phyloP scores from a whole-genome alignment of 2,113 vertebrate genomes.

The Terrapene triunguis region DNA sequence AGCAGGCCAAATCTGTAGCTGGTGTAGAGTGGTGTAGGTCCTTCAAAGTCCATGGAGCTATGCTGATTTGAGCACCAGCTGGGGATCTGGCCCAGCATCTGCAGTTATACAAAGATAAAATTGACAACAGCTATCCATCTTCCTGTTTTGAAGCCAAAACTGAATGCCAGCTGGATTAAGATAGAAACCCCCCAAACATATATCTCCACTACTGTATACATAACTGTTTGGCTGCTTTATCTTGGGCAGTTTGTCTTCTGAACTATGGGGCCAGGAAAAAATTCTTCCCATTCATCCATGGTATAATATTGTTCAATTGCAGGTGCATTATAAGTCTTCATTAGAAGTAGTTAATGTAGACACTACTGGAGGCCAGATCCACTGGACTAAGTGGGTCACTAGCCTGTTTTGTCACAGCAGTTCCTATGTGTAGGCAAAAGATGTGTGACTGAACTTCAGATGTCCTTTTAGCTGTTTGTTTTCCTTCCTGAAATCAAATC shows the following conservation, averaged over 20 bases:
- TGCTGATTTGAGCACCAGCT: conserved; percentile 22
- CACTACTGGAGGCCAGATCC: neutral
- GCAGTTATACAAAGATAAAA: conserved; percentile 49
- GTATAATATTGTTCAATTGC: neutral
- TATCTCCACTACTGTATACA: conserved; percentile 21
- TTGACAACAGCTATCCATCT: conserved; percentile 45
- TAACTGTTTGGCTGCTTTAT: neutral
- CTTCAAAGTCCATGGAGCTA: conserved; percentile 45
- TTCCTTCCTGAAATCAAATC: conserved; percentile 75
- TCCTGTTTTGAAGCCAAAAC: neutral
- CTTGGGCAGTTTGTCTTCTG: conserved; percentile 45
- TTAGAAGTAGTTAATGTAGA: neutral
- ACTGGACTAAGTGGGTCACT: neutral
- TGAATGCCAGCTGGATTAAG: neutral
- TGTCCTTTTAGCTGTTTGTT: conserved; percentile 67
- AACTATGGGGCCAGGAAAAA: neutral
- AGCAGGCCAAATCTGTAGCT: neutral
- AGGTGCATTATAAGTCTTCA: neutral
- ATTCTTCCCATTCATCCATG: neutral
- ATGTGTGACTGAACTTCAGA: conserved; percentile 42
- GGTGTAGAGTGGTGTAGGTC: conserved; percentile 32
- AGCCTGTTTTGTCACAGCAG: conserved; percentile 30
- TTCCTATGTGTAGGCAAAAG: conserved; percentile 51
- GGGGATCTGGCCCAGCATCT: conserved; percentile 8
- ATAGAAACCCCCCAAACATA: conserved; percentile 36